Base-by-base conservation (phyloP, 2,797 vertebrate species). In the Sardinella longiceps region DNA sequence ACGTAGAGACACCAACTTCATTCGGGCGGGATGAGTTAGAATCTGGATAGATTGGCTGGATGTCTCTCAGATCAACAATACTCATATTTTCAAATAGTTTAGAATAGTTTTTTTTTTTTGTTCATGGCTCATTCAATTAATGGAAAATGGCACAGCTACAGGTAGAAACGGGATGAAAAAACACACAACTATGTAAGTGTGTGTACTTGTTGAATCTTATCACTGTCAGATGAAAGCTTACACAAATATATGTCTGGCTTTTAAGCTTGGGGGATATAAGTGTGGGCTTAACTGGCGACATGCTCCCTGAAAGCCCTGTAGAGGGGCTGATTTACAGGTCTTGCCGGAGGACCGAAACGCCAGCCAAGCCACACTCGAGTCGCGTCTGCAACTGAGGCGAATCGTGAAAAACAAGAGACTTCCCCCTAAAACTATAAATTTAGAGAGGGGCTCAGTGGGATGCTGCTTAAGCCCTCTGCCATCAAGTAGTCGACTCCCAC, bases 211-310 rank as follows among this genome's bases (percentile, higher is more conserved):
- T 4, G 5, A 43, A 77, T 77, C 70, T 43, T 23, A 77, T 77
- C 70, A 77, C 15, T 9, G 37, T 43, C 70, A 77, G 12, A 77
- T 77, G 43, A 43, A 77, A 77, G 33, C 70, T 77, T 23, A 77
- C 70, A 39, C 33, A 43, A 77, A 77, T 77, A 77, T 60, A 77
- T 77, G 70, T 77, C 70, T 77, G 37, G 70, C 33, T 39, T 39
- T 77, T 39, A 23, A 77, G 70, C 33, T 37, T 43, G 5, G 5
- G 33, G 70, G 70, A 77, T 77, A 43, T 77, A 77, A 77, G 37
- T 39, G 20, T 23, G 43, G 70, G 70, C 70, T 77, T 77, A 77
- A 43, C 70, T 77, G 33, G 70, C 70, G 20, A 43, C 33, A 18
- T 39, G 37, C 33, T 77, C 70, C 18, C 70, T 43, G 33, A 77